These are phyloP conservation scores for Danio kyathit DNA, from an alignment of 2,797 vertebrate genomes.

Conservation along the genomic window DNA sequence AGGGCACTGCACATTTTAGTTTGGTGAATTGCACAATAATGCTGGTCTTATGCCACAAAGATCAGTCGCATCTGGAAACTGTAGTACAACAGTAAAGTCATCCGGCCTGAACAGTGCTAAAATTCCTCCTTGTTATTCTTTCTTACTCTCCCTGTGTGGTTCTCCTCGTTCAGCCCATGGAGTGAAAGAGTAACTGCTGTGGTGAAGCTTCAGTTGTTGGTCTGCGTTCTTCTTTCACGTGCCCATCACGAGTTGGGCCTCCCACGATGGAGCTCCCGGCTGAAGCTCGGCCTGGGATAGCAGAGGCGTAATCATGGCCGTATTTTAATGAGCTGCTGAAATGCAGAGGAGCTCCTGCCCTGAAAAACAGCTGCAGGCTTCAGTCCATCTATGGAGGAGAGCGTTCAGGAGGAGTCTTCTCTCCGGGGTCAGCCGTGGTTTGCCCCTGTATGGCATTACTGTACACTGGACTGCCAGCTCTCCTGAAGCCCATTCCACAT, in stretches of 20 bases:
- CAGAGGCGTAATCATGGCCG: conserved; percentile 10
- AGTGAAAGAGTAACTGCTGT: conserved; percentile 60
- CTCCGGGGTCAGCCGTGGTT: neutral
- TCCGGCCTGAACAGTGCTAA: neutral
- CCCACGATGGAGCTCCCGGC: conserved; percentile 64
- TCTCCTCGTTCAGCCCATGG: conserved; percentile 9
- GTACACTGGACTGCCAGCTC: conserved; percentile 10
- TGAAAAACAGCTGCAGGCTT: conserved; percentile 20
- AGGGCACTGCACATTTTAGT: neutral
- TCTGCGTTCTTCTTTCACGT: conserved; percentile 48
- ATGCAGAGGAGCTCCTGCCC: conserved; percentile 17
- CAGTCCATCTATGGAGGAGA: conserved; percentile 33
- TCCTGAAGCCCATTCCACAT: neutral
- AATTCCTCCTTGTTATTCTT: conserved; percentile 22
- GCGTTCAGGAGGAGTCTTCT: neutral
- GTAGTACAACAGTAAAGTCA: neutral
- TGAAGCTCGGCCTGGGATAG: conserved; percentile 31
- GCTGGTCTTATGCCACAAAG: neutral
- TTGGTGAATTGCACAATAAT: neutral
- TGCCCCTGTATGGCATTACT: conserved; percentile 25
- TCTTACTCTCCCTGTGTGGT: conserved; percentile 10
- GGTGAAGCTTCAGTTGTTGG: conserved; percentile 55
- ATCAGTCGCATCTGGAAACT: conserved; percentile 14
- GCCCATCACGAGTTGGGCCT: conserved; percentile 50
- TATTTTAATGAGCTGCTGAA: conserved; percentile 31